Base-by-base conservation (phyloP, 2,797 vertebrate genomes). In the Pseudotriccus pelzelni region DNA sequence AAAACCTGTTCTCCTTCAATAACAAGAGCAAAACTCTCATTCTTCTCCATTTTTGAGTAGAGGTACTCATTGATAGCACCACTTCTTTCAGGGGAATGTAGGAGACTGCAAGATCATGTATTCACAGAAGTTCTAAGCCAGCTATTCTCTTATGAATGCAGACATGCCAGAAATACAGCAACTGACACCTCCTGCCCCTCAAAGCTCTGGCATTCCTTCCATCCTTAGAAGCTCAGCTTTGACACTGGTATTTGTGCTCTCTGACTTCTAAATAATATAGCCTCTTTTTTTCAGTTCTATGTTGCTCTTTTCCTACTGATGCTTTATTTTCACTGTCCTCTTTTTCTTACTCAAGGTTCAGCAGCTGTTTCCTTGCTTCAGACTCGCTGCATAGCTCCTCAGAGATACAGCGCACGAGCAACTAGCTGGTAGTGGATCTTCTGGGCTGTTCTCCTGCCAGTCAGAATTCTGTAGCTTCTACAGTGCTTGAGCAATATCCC, bases 121-220 rank as follows among this genome's bases (percentile, higher is more conserved):
- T 60, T 75, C 30, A 50, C 6, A 7, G 18, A 8, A 77, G 12
- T 41, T 17, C 8, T 80, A 41, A 66, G 60, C 16, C 20, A 76
- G 12, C 6, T 50, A 12, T 24, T 88, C 12, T 47, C 20, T 67
- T 62, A 46, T 3, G 13, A 70, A 56, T 55, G 10, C 13, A 36
- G 12, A 10, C 32, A 20, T 30, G 8, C 7, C 16, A 50, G 36
- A 70, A 64, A 55, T 21, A 55, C 15, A 63, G 18, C 10, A 56
- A 58, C 14, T n/a, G 37, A 15, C 17, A 43, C 3, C 3, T 82
- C 8, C 23, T 24, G 27, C 3, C 8, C 3, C 3, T 2, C 13
- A 32, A 63, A 90, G 47, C n/a, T 37, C 2, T 23, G 9, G 5
- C 37, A 32, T 53, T 73, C 12, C 43, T 62, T 56, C 23, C 27